Base-by-base conservation (phyloP, 1,140 invertebrate genomes). In the Bombus turneri region DNA sequence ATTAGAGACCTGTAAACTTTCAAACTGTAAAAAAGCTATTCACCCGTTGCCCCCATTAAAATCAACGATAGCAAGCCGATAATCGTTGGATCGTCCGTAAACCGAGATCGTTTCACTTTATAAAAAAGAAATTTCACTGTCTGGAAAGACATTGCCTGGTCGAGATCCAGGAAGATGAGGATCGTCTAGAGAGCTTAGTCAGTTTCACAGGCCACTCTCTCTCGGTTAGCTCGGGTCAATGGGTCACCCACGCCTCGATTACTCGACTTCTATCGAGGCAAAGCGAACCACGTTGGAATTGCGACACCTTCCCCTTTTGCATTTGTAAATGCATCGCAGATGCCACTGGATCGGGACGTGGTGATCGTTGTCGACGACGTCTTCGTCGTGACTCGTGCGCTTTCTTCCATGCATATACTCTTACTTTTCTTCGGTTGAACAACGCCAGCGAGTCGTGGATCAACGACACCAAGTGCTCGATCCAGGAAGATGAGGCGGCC, bases 141-240 rank as follows among this genome's bases (percentile, higher is more conserved):
- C 18, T 57, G 59, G 2, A 62, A 62, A 71, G 53, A 76, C 43
- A 62, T 9, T 6, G 6, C 28, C 71, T 10, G 64, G 22, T 13
- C 3, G 73, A 76, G 73, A 87, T 81, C 80, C 79, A 87, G 87
- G 85, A 85, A 90, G 88, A 89, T 82, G 86, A 90, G 86, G 74
- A 90, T 69, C 64, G 53, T 25, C 31, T 34, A 75, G 68, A 85
- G 53, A 83, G 62, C 41, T 31, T 69, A 39, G 62, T 3, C 31
- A 69, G 79, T 90, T 90, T 87, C 79, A 72, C 88, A 59, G 53
- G 47, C 77, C 37, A 77, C 83, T 62, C 87, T 86, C 72, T 77
- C 66, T 31, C 62, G 25, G 43, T 80, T 31, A 53, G 37, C n/a
- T 47, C 15, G 31, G 87, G 87, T 88, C 83, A 57, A 66, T 39